Conservation (phyloP, 1,140 invertebrate species). For the Drosophila micromelanica region DNA sequence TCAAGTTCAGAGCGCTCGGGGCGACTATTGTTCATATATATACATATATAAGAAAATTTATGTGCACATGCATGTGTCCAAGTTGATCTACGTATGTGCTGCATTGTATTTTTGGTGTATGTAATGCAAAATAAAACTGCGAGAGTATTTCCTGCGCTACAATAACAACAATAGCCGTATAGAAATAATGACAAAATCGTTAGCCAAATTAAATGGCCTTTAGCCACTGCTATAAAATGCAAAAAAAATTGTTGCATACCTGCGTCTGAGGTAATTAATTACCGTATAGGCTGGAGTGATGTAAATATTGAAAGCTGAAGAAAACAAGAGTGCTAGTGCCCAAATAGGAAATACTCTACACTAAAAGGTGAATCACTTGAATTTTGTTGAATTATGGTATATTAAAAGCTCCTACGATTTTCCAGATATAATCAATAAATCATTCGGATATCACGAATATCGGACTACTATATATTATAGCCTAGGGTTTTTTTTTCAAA, state of each 20-base stretch:
- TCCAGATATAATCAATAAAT: too few species aligned
- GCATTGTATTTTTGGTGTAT: slow-evolving; percentile 26
- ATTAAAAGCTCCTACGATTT: too few species aligned
- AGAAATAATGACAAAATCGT: slow-evolving; percentile 57
- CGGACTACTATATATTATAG: too few species aligned
- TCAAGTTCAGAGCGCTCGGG: slow-evolving; percentile 61
- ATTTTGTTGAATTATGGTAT: too few species aligned
- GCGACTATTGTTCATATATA: slow-evolving; percentile 56
- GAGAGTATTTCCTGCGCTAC: slow-evolving; percentile 60
- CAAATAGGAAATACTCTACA: not conserved
- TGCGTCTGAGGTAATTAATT: slow-evolving; percentile 44
- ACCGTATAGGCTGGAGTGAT: slow-evolving; percentile 37
- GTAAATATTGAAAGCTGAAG: slow-evolving; percentile 34
- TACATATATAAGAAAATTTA: not conserved
- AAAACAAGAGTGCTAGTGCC: not conserved
- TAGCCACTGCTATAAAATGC: slow-evolving; percentile 44
- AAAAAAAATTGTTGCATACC: slow-evolving; percentile 54
- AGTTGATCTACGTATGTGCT: slow-evolving; percentile 14
- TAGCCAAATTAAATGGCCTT: slow-evolving; percentile 63
- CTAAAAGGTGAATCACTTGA: too few species aligned
- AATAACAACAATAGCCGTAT: slow-evolving; percentile 47
- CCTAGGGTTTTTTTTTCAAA: too few species aligned
- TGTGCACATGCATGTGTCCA: slow-evolving; percentile 7
- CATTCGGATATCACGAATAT: too few species aligned
- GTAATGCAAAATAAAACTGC: slow-evolving; percentile 42